Evolutionary conservation across 2,113 vertebrate genomes (phyloP), one percentile per base, ranked within the genome.

Genomic region (Rhea pennata): DNA sequence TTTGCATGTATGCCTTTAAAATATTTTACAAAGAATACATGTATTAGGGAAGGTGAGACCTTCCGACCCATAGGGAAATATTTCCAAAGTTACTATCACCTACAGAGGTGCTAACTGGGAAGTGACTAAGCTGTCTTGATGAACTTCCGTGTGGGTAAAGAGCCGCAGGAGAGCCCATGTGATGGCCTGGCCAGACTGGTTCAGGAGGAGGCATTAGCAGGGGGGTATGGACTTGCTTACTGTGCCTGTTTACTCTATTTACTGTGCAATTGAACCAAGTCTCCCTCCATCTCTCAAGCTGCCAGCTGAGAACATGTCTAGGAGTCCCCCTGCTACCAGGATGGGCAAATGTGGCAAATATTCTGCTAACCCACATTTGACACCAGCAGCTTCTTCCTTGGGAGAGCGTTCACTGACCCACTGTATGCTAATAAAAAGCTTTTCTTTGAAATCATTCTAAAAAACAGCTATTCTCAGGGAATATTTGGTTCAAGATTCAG

Each of bases 311-410:
- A 50, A 7, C 6, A 1, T 13, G 59, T 33, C 12, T 2, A 6
- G 79, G 36, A 82, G 33, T 33, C 17, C 29, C 44, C 70, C 46
- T 53, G 76, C 2, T 24, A 7, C 36, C 58, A 14, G 31, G 3
- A 1, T 0, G 0, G 1, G 26, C 9, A 5, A 12, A 67, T 17
- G 64, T 13, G 75, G 53, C 12, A 50, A 40, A 48, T 13, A 0
- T 72, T 86, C 7, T 7, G 29, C 24, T 27, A 46, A 17, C 23
- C 16, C 10, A 17, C 4, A 10, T 44, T 36, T 7, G 7, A 0
- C 12, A 6, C 21, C 3, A 59, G 6, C 6, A 8, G 29, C 48
- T 31, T 19, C 5, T 23, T 46, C 54, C 64, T 1, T 0, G 27
- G 42, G 81, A 64, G 78, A 58, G 65, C n/a, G 0, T 10, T 36